Percentiles rank a stretch among this genome's conserved stretches.
These are phyloP conservation scores for Nycticryphes semicollaris DNA, from an alignment of 2,113 vertebrate genomes.

Conservation along the genomic window DNA sequence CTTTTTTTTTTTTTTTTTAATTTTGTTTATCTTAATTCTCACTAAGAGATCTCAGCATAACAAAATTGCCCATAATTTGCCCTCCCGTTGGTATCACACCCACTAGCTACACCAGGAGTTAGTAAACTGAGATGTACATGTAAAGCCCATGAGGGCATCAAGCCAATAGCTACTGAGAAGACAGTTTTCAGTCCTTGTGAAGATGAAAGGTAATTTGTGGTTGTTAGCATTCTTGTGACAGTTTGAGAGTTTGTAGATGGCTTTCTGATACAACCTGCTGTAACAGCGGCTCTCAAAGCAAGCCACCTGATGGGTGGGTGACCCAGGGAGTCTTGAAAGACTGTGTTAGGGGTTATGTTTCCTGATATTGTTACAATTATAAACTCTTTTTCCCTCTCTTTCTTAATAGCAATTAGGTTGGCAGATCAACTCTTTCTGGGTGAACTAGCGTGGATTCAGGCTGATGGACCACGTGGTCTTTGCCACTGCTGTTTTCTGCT, in stretches of 20 bases:
- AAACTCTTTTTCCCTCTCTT: accelerated
- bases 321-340: background rate
- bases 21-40: background rate
- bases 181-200: background rate
- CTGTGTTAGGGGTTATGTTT: background rate
- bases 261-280: background rate
- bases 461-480: background rate
- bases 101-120: background rate
- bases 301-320: background rate
- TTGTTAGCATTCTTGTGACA: background rate
- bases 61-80: background rate
- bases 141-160: background rate
- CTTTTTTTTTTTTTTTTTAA: no score
- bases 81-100: background rate
- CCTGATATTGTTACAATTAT: background rate
- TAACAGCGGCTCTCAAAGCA: background rate
- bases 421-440: background rate
- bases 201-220: background rate
- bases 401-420: background rate
- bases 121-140: background rate
- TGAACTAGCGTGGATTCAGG: background rate
- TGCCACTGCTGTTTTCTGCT: background rate
- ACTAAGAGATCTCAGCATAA: background rate
- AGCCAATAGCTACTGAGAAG: background rate
- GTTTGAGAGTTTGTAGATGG: background rate